These are phyloP conservation scores for Gastrophysa polygoni DNA, from an alignment of 2,888 invertebrate genomes.

Conservation along the genomic window DNA sequence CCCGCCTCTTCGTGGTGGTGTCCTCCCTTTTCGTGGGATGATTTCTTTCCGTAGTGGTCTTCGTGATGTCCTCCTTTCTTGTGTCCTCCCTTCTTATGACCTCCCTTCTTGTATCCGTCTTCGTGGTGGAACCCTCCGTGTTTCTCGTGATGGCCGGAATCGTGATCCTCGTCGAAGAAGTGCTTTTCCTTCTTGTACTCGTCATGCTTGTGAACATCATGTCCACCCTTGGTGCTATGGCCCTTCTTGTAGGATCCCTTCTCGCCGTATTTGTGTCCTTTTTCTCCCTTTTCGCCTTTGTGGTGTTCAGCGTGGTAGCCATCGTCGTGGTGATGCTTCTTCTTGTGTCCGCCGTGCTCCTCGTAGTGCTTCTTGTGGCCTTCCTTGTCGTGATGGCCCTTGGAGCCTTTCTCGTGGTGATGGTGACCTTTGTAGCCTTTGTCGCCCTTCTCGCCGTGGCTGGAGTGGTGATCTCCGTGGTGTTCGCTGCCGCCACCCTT, in stretches of 20 bases:
- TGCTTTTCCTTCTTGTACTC: slow-evolving; percentile 87
- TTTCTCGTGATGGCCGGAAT: slow-evolving; percentile 80
- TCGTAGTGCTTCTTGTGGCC: slow-evolving; percentile 68
- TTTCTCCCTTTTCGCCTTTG: slow-evolving; percentile 72
- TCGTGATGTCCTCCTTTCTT: slow-evolving; percentile 77
- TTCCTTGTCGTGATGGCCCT: slow-evolving; percentile 73
- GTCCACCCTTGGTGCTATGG: slow-evolving; percentile 82
- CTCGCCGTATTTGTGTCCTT: slow-evolving; percentile 68
- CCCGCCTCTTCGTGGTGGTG: slow-evolving; percentile 81
- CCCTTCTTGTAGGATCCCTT: slow-evolving; percentile 83
- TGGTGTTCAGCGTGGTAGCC: slow-evolving; percentile 71
- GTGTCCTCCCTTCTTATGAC: slow-evolving; percentile 81
- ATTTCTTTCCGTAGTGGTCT: slow-evolving; percentile 81
- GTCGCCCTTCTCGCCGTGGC: slow-evolving; percentile 67
- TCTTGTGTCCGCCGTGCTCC: slow-evolving; percentile 68
- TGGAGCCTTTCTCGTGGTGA: slow-evolving; percentile 66
- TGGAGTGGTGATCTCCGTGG: slow-evolving; percentile 62
- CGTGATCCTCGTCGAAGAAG: slow-evolving; percentile 85
- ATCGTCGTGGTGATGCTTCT: slow-evolving; percentile 67
- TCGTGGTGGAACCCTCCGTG: slow-evolving; percentile 82
- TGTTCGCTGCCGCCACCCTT: slow-evolving; percentile 65
- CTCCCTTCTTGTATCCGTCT: slow-evolving; percentile 82
- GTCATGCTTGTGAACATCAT: slow-evolving; percentile 83
- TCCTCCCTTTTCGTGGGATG: slow-evolving; percentile 79
- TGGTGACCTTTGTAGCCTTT: slow-evolving; percentile 72